Base-by-base conservation (phyloP, 2,797 vertebrate species). In the Rhinoraja longicauda region DNA sequence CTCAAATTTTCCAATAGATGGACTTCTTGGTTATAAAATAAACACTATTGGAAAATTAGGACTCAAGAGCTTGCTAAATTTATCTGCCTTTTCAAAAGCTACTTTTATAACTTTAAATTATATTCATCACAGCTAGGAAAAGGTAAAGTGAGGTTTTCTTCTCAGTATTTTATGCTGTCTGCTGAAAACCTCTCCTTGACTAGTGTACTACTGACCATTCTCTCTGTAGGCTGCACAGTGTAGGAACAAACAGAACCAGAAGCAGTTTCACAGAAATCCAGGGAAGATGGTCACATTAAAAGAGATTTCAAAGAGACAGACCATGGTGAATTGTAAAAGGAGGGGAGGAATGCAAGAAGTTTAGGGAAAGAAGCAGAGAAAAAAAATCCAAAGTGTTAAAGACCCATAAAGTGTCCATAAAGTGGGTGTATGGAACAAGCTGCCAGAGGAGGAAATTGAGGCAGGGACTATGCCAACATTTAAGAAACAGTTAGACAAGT, bases 21-120 rank as follows among this genome's bases (percentile, higher is more conserved):
- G 93, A 93, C 93, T 93, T 94, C 94, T 72, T 73, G 94, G 94
- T 93, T 94, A 94, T 91, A 92, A 64, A 93, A 76, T 93, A 93
- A 78, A 93, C 79, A 26, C 90, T 36, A 26, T 93, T 93, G 39
- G 72, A 93, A 94, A 94, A 94, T 92, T 2, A 59, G 93, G 93
- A 94, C 72, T 93, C 6, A 93, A 93, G 70, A 94, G 94, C 93
- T 90, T 94, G 93, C 95, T 93, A 81, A 45, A 93, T 9, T 93
- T 94, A 93, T 94, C 72, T 93, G 90, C 93, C 94, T 94, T 93
- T 94, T 94, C 93, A 94, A 93, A 13, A 59, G 4, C 57, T 26
- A 93, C 62, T 93, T 82, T 93, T 93, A 94, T 94, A 93, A 93
- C 94, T 93, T 95, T 86, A 93, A 93, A 93, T 93, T n/a, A 94